phyloP scores from a whole-genome alignment of 2,113 vertebrate genomes.

The Malurus alboscapulatus region DNA sequence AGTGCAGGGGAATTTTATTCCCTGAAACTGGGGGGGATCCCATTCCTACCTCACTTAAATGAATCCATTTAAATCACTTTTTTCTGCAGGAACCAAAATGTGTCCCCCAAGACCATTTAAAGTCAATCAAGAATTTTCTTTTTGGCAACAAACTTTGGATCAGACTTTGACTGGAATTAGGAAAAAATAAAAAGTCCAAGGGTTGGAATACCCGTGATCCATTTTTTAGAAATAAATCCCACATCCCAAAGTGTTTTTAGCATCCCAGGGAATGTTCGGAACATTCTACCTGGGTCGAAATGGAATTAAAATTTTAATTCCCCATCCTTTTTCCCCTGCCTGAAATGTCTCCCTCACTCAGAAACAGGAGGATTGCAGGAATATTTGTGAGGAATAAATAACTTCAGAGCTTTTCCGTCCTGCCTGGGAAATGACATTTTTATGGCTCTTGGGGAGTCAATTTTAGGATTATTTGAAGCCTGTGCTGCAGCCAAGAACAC shows the following conservation, averaged over 20 bases:
- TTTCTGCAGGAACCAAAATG: neutral
- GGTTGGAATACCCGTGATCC: neutral
- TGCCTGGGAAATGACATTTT: neutral
- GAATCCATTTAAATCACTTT: neutral
- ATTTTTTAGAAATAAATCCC: neutral
- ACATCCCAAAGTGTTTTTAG: neutral
- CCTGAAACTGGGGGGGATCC: neutral
- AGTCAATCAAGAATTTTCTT: neutral
- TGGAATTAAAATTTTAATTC: too few species aligned
- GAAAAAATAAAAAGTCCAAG: rapidly evolving
- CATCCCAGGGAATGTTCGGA: neutral
- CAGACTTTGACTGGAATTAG: neutral
- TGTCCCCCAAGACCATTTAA: neutral
- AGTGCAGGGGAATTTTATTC: neutral
- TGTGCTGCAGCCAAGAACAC: neutral
- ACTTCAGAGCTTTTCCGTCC: neutral
- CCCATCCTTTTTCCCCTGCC: neutral
- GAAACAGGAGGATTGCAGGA: neutral
- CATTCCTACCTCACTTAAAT: neutral
- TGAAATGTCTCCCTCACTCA: neutral
- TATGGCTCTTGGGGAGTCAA: neutral
- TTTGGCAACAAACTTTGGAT: neutral
- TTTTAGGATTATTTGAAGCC: neutral
- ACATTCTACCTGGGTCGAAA: rapidly evolving
- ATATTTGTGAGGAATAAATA: neutral